Base-by-base conservation (phyloP, 2,797 vertebrate species). In the Anolis apletophallus region DNA sequence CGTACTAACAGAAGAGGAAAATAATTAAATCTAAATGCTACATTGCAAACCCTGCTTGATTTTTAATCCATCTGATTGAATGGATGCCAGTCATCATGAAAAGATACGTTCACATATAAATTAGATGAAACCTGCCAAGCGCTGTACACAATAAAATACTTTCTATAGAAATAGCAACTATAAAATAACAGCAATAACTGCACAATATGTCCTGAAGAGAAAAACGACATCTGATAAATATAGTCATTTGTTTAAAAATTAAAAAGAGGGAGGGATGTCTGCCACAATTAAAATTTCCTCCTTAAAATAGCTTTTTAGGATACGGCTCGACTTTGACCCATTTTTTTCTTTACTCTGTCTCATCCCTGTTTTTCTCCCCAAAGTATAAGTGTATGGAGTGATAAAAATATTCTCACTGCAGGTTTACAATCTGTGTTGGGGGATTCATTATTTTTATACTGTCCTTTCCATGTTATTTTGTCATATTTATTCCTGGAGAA, bases 71-170 rank as follows among this genome's bases (percentile, higher is more conserved):
- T 86, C 14, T 0, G 0, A 71, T 71, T 91, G 87, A 90, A 84
- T 84, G 34, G 82, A 88, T 90, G 90, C 83, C 86, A 92, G 40
- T 32, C 73, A 85, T 78, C 75, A 87, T 88, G 85, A 88, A 94
- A 88, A 94, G 91, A 89, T 90, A 94, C 87, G 80, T 90, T 92
- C 90, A 91, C 36, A 68, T 83, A 67, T 83, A 72, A 83, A 87
- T 87, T 83, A 73, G 82, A 75, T 84, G 75, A 68, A 76, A 80
- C 83, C 68, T 68, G 80, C 12, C 76, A 82, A 68, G 34, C 34
- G 23, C 36, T 76, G 16, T 55, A 19, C 19, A 67, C 12, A 67
- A 80, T 54, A 73, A 73, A 73, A 80, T 21, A 79, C 46, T 55
- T 79, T 9, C 57, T 73, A 23, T 80, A 73, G 17, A 67, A 84